These are phyloP conservation scores for Synanthedon vespiformis DNA, from an alignment of 2,888 invertebrate species.

Conservation along the genomic window DNA sequence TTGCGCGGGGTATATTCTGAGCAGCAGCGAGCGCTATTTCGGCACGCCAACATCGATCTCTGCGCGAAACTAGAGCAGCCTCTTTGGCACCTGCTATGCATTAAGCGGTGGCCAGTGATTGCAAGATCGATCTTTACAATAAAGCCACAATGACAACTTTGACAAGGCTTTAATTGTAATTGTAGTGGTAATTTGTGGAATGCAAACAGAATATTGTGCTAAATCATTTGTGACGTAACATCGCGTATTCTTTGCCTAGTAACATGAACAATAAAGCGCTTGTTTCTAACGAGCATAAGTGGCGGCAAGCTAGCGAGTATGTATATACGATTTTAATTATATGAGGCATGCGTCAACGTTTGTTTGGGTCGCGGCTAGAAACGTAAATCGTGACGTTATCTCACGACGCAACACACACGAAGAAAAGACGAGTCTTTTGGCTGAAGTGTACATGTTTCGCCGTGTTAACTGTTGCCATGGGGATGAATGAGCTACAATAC, in stretches of 20 bases:
- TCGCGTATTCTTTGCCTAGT: conserved; percentile 4
- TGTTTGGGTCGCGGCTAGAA: conserved; percentile 12
- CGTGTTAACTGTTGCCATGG: neutral
- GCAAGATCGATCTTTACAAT: conserved; percentile 21
- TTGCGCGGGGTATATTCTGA: conserved; percentile 40
- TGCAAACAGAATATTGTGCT: too few species aligned
- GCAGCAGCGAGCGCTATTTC: conserved; percentile 47
- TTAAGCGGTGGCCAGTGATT: conserved; percentile 32
- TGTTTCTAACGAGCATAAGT: neutral
- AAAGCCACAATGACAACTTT: too few species aligned
- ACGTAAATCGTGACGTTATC: conserved; percentile 16
- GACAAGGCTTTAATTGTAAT: too few species aligned
- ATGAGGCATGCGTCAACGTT: conserved; percentile 4
- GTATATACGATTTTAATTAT: neutral
- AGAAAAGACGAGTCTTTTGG: neutral
- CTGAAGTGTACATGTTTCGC: neutral
- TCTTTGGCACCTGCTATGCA: conserved; percentile 51
- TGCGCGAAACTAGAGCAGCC: conserved; percentile 45
- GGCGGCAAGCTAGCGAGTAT: neutral
- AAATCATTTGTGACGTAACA: neutral
- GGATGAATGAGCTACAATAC: neutral
- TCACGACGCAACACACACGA: neutral
- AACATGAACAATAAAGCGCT: conserved; percentile 2
- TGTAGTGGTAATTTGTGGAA: too few species aligned
- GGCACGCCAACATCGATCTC: conserved; percentile 47